Evolutionary conservation across 2,797 vertebrate species (phyloP), one percentile per base, ranked within the genome.

Genomic region (Helostoma temminkii): DNA sequence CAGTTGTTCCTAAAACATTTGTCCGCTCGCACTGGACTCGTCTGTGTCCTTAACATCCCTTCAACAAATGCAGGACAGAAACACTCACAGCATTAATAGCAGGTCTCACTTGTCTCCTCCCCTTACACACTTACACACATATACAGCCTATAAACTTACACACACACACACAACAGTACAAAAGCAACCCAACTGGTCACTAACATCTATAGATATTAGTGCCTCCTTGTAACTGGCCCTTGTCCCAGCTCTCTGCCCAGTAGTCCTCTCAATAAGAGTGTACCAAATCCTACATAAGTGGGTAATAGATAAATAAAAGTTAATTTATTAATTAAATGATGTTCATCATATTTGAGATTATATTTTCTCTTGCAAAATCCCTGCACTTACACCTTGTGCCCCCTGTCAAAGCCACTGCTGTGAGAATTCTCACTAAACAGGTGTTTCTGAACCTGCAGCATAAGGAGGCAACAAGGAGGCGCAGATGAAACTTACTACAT

Each of bases 101-200:
- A 50, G 50, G 50, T 79, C 67, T 34, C 0, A 16, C 48, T 48
- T 54, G 36, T 64, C 62, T 28, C 75, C 82, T 78, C 84, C 77
- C 67, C 66, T 60, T 57, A 3, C 19, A 26, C 32, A 25, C 42
- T 21, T 53, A 42, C 57, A 58, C 22, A 36, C 11, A 45, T 30
- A 15, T 19, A 62, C 58, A 57, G 47, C 26, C 30, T 0, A 25
- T n/a, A 56, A 32, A 21, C n/a, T 26, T 45, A 54, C 53, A 61
- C 54, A 42, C 53, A 25, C 28, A 19, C 47, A 18, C 57, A 19
- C 15, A 43, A 30, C 30, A 30, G 7, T 8, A 7, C 34, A 15
- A 26, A 26, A 24, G 43, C 60, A 55, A n/a, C n/a, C n/a, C n/a
- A n/a, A n/a, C n/a, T n/a, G n/a, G n/a, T n/a, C n/a, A n/a, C n/a